Base-by-base conservation (phyloP, 2,888 invertebrate species). In the Myathropa florea region DNA sequence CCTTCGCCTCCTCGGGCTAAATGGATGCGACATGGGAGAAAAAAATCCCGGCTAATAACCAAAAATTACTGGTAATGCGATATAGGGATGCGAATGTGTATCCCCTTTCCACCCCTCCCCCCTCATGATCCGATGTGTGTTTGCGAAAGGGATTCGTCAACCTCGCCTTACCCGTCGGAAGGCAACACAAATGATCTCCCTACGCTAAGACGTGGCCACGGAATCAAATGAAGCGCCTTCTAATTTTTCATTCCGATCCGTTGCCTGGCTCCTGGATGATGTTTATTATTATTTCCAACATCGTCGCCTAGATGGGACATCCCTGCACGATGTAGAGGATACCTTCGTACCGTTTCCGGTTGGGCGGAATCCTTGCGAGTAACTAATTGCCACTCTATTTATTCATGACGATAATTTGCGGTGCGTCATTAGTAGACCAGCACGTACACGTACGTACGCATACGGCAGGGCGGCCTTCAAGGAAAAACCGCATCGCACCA, bases 161-260 rank as follows among this genome's bases (percentile, higher is more conserved):
- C 65, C 65, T 63, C 28, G 65, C 7, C 59, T 57, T 57, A 23
- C 57, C n/a, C 21, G 59, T 24, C 72, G 9, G 39, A 39, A 28
- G 6, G 18, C 23, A 30, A 26, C 55, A 63, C 53, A 60, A 75
- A 65, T 79, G 39, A 57, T 14, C 23, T 14, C 4, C 71, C 63
- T 88, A 90, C 88, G 83, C 89, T 89, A 89, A 89, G 46, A 46
- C 46, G 18, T 2, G 18, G 46, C 18, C 46, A 46, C 46, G 46
- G 46, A 46, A 90, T 91, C 89, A 91, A 91, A 91, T 91, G 90
- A 89, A 89, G 89, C 89, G 89, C 90, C 89, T 91, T 88, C 90
- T 91, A 91, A 91, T 91, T 91, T 91, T 91, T 91, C 91, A 91
- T 88, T 89, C 71, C 89, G 89, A 76, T 65, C 57, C 7, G 26